Evolutionary conservation across 2,113 vertebrate genomes (phyloP), one percentile per base, ranked within the genome.

Genomic region (Notarius quadriscutis): DNA sequence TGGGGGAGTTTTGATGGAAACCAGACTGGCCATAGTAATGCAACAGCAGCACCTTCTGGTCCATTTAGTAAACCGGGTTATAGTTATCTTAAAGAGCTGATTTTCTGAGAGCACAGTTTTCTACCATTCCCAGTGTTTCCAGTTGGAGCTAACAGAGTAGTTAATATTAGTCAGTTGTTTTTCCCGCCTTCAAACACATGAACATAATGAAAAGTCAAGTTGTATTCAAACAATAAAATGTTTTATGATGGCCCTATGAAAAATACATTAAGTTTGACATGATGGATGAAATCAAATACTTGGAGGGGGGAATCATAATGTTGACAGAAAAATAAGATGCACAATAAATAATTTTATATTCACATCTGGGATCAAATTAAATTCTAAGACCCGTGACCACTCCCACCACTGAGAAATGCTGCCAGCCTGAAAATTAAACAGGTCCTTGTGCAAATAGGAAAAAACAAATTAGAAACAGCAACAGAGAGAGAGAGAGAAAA

Each of bases 31-130:
- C 18, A 60, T 25, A 25, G 25, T 25, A 87, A 78, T 83, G 48
- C 88, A 91, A 91, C 85, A 91, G 90, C 90, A 88, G 79, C 90
- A 89, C 84, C 90, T 91, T 48, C 84, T 91, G 90, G 90, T 10
- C 81, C 79, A 1, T 25, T 53, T 20, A 30, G 67, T 57, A 41
- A 67, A 80, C 41, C 34, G 12, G 74, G 63, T 53, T 20, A 18
- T 27, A 1, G 20, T 41, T 22, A 3, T 48, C 50, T 9, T 53
- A 11, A 83, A 53, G 18, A 62, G 67, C 58, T 41, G 25, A 14
- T 86, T 63, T 27, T 62, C 69, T n/a, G 20, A 83, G 57, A 81
- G 41, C 14, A 63, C 34, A 1, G 15, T 57, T 58, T 60, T 82
- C 7, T 7, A 5, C 17, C 25, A 34, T 9, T 69, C 11, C 5